phyloP scores from a whole-genome alignment of 2,113 vertebrate genomes.

The Sula dactylatra region DNA sequence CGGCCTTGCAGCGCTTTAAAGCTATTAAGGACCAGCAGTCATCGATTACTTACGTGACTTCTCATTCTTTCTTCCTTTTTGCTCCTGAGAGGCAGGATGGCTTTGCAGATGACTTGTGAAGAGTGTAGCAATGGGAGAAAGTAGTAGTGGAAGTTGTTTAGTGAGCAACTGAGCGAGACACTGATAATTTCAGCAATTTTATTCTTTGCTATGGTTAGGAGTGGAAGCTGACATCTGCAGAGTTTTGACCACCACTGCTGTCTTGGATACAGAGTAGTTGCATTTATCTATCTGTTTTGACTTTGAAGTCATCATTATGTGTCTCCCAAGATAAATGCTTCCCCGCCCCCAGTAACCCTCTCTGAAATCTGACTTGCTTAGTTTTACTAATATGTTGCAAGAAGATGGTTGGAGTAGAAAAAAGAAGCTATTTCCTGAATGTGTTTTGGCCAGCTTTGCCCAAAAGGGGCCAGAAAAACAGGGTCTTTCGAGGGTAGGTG shows the following conservation, averaged over 20 bases:
- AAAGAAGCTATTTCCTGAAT: neutral
- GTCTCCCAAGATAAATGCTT: neutral
- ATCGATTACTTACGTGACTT: neutral
- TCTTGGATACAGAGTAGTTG: neutral
- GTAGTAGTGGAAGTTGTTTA: neutral
- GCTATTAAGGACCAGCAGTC: neutral
- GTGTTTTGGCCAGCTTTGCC: neutral
- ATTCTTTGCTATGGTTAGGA: neutral
- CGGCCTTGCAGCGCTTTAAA: neutral
- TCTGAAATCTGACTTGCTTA: neutral
- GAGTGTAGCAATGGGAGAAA: neutral
- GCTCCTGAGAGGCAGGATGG: rapidly evolving
- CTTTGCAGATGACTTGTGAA: neutral
- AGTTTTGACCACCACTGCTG: neutral
- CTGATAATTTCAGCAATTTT: neutral
- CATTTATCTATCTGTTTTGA: neutral
- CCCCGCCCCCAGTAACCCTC: neutral
- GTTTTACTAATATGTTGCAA: neutral
- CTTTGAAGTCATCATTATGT: neutral
- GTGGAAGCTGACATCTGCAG: neutral
- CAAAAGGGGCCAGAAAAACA: neutral
- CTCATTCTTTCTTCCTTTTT: neutral
- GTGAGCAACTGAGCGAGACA: rapidly evolving
- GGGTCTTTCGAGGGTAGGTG: neutral
- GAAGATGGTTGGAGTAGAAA: neutral